Evolutionary conservation across 2,888 invertebrate genomes (phyloP).

Genomic region (Synanthedon vespiformis): DNA sequence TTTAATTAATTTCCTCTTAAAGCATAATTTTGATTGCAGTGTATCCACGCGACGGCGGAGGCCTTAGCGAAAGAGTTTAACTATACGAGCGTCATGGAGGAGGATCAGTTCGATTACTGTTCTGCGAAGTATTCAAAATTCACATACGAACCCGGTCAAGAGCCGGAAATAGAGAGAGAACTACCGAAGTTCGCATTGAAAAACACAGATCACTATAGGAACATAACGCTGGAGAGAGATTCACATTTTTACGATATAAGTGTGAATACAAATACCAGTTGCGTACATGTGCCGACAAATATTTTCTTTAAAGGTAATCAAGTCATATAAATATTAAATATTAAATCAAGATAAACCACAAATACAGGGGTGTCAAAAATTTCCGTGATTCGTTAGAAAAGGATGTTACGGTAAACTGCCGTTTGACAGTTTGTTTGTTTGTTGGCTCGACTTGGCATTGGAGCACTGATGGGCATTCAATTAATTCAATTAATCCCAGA

Average conservation of each 20-base stretch:
- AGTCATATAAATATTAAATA: too few species aligned
- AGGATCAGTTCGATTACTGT: conserved; percentile 72
- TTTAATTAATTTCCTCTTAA: neutral
- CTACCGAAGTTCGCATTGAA: conserved; percentile 37
- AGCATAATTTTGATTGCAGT: conserved; percentile 50
- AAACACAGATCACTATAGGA: conserved; percentile 54
- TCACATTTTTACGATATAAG: conserved; percentile 88
- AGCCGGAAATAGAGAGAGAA: conserved; percentile 7
- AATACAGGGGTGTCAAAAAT: too few species aligned
- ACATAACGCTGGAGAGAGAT: conserved; percentile 75
- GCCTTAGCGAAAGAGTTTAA: conserved; percentile 73
- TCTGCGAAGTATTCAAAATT: conserved; percentile 84
- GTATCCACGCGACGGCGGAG: conserved; percentile 84
- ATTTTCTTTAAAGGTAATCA: conserved; percentile 82
- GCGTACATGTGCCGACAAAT: conserved; percentile 95
- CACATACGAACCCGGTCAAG: conserved; percentile 24
- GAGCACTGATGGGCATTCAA: too few species aligned
- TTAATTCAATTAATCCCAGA: too few species aligned
- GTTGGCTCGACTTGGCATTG: too few species aligned
- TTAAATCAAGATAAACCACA: too few species aligned
- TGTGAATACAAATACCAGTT: conserved; percentile 83
- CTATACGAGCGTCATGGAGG: conserved; percentile 40
- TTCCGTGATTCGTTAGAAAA: too few species aligned
- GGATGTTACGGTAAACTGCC: too few species aligned
- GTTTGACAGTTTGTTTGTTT: too few species aligned